Evolutionary conservation across 2,888 invertebrate genomes (phyloP).

Genomic region (Acronicta psi): DNA sequence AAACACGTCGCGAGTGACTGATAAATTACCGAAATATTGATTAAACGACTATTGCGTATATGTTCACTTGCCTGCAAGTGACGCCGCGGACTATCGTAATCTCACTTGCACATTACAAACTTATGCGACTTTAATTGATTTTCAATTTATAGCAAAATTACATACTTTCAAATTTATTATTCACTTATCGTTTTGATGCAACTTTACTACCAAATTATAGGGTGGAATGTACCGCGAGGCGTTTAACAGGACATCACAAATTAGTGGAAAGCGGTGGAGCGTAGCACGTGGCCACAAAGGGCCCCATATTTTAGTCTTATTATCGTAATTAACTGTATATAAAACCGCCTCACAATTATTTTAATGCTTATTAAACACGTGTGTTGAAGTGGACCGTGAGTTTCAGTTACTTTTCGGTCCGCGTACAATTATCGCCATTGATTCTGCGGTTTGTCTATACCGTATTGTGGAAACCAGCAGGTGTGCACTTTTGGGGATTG

Average conservation of each 20-base stretch:
- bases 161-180: slow-evolving; percentile 39
- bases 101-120: slow-evolving; percentile 63
- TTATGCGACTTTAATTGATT: slow-evolving; percentile 64
- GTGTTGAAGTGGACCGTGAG: slow-evolving; percentile 74
- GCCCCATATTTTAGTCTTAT: slow-evolving; percentile 78
- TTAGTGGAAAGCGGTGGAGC: slow-evolving; percentile 80
- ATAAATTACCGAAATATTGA: slow-evolving; percentile 85
- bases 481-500: slow-evolving; percentile 61
- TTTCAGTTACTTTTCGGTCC: slow-evolving; percentile 75
- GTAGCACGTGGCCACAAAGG: slow-evolving; percentile 74
- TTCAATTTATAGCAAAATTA: slow-evolving; percentile 49
- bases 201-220: slow-evolving; percentile 20
- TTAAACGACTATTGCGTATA: slow-evolving; percentile 79
- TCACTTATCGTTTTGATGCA: slow-evolving; percentile 11
- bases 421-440: slow-evolving; percentile 86
- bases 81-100: slow-evolving; percentile 56
- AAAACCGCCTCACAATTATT: slow-evolving; percentile 84
- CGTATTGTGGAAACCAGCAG: slow-evolving; percentile 66
- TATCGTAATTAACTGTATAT: slow-evolving; percentile 86
- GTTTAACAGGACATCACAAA: slow-evolving; percentile 84
- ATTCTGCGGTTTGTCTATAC: slow-evolving; percentile 77
- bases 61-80: slow-evolving; percentile 47
- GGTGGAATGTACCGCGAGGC: slow-evolving; percentile 34
- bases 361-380: slow-evolving; percentile 87
- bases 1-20: slow-evolving; percentile 82